phyloP scores from a whole-genome alignment of 2,113 vertebrate species.

The Odontesthes bonariensis region DNA sequence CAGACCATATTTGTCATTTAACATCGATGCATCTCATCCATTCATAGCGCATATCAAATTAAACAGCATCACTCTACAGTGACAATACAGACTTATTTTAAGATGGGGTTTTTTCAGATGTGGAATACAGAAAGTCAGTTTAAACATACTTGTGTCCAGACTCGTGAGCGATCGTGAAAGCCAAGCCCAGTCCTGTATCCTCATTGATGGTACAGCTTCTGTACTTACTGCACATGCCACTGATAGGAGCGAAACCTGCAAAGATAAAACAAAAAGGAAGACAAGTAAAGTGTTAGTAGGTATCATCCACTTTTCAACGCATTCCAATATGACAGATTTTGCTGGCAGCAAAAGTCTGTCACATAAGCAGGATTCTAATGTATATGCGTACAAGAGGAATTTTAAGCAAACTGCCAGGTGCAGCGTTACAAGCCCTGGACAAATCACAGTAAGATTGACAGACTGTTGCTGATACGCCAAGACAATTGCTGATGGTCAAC shows the following conservation, averaged over 20 bases:
- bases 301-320: background rate
- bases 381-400: constrained; percentile 29
- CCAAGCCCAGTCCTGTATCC: constrained; percentile 95
- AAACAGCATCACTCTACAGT: background rate
- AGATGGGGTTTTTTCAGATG: no score
- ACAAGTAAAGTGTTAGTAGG: background rate
- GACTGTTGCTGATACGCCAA: background rate
- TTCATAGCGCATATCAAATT: constrained; percentile 3
- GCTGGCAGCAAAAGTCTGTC: constrained; percentile 20
- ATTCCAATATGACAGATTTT: constrained; percentile 48
- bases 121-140: background rate
- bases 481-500: constrained; percentile 9
- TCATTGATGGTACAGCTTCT: constrained; percentile 99
- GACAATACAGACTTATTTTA: background rate
- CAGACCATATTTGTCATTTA: constrained; percentile 22
- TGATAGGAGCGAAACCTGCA: constrained; percentile 97
- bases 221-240: constrained; percentile 98
- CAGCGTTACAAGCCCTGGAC: constrained; percentile 16
- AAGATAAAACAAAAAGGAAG: background rate
- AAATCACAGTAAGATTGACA: constrained; percentile 75
- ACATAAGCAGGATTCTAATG: constrained; percentile 8
- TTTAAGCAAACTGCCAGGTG: constrained; percentile 39
- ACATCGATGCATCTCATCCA: constrained; percentile 9
- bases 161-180: constrained; percentile 98
- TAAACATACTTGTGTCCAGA: constrained; percentile 96